Evolutionary conservation across 1,140 invertebrate genomes (phyloP), one percentile per base, ranked within the genome.

Genomic region (Plutomurus gul): DNA sequence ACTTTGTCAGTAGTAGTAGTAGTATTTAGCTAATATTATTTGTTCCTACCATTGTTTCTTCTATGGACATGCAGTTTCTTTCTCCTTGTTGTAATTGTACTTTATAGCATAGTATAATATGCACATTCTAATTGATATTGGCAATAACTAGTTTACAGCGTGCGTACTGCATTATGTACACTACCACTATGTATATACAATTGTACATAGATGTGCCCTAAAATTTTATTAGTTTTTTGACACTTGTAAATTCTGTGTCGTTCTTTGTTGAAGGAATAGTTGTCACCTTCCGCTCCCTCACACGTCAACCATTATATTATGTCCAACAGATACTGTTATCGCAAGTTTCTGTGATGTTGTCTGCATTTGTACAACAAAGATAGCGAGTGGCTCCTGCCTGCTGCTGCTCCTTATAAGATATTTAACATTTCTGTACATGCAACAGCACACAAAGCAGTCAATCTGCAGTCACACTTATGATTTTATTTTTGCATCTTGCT

Each of bases 201-300:
- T 6, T 51, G 25, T 51, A 22, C 47, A n/a, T 22, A 51, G 20
- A 51, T 22, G 47, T 22, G 25, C 47, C 47, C 36, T 30, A 65
- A 33, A 65, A 65, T 25, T 65, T 60, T 33, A 65, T 65, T 65
- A 33, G 56, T 65, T 65, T 65, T 65, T 65, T 65, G 56, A 65
- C 56, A 65, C 56, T n/a, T 65, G 56, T n/a, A 33, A 33, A n/a
- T 65, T 65, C 36, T 25, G 56, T 65, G 27, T 65, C 27, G 11
- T n/a, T 65, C 25, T 65, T 18, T 33, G 51, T 27, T 43, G 7
- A 43, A 43, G 39, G 39, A 43, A 43, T 43, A 13, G 27, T 65
- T 65, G 56, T 65, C 56, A 65, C 56, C 56, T 65, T 65, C 56
- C 56, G 56, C 56, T 65, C 56, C 30, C 56, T 65, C 36, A n/a